Evolutionary conservation across 1,140 invertebrate genomes (phyloP).

Genomic region (Brachionus plicatilis): DNA sequence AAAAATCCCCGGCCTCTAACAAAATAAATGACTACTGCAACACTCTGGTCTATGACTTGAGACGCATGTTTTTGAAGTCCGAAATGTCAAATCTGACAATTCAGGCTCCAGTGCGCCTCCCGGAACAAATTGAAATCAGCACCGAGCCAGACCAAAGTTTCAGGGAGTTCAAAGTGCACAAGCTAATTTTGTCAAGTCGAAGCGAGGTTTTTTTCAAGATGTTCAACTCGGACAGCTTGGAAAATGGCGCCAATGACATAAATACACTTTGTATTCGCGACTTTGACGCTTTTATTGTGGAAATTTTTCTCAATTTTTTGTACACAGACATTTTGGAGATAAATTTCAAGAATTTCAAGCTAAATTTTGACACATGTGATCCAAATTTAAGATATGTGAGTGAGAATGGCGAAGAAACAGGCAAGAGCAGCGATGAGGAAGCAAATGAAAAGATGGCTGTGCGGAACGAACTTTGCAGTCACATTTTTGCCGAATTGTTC

Average conservation of each 20-base stretch:
- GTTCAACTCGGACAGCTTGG: background rate
- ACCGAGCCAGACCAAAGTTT: background rate
- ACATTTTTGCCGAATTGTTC: constrained; percentile 2
- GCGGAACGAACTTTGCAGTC: background rate
- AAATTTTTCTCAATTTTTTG: constrained; percentile 21
- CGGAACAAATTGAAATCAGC: background rate
- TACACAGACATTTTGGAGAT: constrained; percentile 21
- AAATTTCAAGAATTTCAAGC: constrained; percentile 1
- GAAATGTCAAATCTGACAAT: background rate
- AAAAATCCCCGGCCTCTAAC: background rate
- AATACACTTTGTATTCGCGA: background rate
- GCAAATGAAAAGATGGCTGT: background rate
- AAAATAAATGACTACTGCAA: background rate
- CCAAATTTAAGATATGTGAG: background rate
- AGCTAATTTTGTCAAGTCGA: constrained; percentile 8
- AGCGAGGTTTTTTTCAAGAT: constrained; percentile 13
- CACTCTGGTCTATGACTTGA: background rate
- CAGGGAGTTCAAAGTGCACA: constrained; percentile 24
- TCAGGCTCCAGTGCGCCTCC: background rate
- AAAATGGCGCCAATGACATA: background rate
- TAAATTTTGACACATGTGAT: background rate
- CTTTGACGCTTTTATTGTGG: background rate
- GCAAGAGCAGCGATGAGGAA: background rate
- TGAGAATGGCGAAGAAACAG: background rate
- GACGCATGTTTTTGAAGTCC: background rate